Conservation (phyloP, 2,888 invertebrate genomes). For the Xylophagus ater region DNA sequence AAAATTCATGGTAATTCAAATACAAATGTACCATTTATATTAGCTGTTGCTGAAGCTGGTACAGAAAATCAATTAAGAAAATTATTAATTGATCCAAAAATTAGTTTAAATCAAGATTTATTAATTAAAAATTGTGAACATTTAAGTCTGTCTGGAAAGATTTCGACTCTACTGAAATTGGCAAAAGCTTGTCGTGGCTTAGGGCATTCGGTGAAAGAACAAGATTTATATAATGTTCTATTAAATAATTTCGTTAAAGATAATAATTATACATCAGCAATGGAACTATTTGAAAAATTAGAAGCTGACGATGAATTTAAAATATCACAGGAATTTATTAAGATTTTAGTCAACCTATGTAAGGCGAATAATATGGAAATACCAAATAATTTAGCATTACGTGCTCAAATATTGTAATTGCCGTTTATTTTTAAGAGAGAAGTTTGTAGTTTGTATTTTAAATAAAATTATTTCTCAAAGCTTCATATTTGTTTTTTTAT, state of each 20-base stretch:
- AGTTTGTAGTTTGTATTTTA: too few species aligned
- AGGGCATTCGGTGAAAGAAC: constrained; percentile 29
- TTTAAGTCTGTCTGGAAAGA: constrained; percentile 29
- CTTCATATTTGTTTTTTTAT: too few species aligned
- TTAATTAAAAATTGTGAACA: constrained; percentile 44
- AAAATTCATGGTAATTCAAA: constrained; percentile 38
- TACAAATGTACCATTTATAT: constrained; percentile 36
- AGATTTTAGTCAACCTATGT: constrained; percentile 30
- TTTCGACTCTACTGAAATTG: constrained; percentile 29
- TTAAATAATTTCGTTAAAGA: constrained; percentile 27
- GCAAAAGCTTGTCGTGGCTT: constrained; percentile 31
- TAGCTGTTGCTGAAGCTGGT: constrained; percentile 42
- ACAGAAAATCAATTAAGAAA: constrained; percentile 40
- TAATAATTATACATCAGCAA: constrained; percentile 29
- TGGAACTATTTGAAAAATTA: constrained; percentile 32
- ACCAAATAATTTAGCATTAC: constrained; percentile 32
- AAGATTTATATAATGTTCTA: constrained; percentile 33
- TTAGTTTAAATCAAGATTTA: constrained; percentile 44
- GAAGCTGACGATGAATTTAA: constrained; percentile 30
- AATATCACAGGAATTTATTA: constrained; percentile 30
- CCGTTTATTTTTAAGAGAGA: background rate
- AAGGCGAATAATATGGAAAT: constrained; percentile 32
- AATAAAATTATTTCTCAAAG: too few species aligned
- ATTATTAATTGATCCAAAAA: constrained; percentile 42
- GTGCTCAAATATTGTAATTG: constrained; percentile 25